phyloP scores from a whole-genome alignment of 1,140 invertebrate species.

The Fopius arisanus region DNA sequence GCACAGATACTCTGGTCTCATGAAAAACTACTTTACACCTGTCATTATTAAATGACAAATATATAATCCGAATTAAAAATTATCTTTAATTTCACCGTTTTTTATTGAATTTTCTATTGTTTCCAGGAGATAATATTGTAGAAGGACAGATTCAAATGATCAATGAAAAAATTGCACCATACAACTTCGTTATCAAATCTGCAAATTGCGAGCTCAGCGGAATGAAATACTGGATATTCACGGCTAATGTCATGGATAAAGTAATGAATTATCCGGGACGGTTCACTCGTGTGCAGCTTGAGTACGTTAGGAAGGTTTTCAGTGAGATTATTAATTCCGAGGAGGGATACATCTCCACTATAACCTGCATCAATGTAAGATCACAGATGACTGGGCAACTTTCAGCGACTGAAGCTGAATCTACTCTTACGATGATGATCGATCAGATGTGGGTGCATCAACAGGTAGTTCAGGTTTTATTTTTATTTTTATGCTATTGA shows the following conservation, averaged over 20 bases:
- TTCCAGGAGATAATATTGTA: conserved; percentile 20
- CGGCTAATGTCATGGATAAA: conserved; percentile 41
- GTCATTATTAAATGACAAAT: no score
- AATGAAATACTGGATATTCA: conserved; percentile 41
- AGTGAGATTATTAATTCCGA: conserved; percentile 47
- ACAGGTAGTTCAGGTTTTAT: conserved; percentile 33
- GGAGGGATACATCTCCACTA: conserved; percentile 44
- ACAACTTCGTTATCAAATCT: conserved; percentile 43
- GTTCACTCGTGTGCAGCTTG: conserved; percentile 41
- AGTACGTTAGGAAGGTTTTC: conserved; percentile 45
- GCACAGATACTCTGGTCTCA: no score
- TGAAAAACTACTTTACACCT: no score
- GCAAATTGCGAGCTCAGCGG: conserved; percentile 50
- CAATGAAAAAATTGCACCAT: conserved; percentile 38
- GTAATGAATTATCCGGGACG: conserved; percentile 37
- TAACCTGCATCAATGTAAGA: conserved; percentile 49
- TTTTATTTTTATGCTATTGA: conserved; percentile 18
- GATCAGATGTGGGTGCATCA: conserved; percentile 45
- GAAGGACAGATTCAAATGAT: conserved; percentile 30
- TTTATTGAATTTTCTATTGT: not conserved
- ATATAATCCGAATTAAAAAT: no score
- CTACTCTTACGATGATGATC: conserved; percentile 44
- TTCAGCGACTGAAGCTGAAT: conserved; percentile 41
- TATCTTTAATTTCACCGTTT: not conserved
- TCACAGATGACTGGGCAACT: conserved; percentile 37